Base-by-base conservation (phyloP, 1,140 invertebrate genomes). In the honey bee (Apis mellifera) region DNA sequence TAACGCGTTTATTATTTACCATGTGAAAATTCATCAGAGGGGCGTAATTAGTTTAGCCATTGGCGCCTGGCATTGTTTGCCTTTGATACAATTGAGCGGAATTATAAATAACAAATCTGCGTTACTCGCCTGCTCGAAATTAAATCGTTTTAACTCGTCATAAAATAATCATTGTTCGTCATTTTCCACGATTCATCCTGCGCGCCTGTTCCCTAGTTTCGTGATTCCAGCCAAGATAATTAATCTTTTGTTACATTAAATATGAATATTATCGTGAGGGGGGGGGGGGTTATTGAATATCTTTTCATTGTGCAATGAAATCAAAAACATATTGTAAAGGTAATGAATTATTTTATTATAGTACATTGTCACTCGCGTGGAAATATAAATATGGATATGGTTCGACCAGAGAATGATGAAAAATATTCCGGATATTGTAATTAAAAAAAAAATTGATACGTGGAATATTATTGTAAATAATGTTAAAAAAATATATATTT, bases 41-140 rank as follows among this genome's bases (percentile, higher is more conserved):
- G n/a, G 2, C n/a, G 42, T 48, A 74, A 74, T 74, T 74, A 74
- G 57, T 60, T 60, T 74, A 74, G 72, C 19, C n/a, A 48, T 42
- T 50, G 57, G 42, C 21, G 42, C 42, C 42, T 11, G 12, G 66
- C 42, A 54, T 57, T 72, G 19, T 57, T 62, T 12, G n/a, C 1
- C n/a, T 59, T n/a, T 21, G 57, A 52, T 62, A 5, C 55, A 74
- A 62, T 74, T 60, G 55, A 50, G 32, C 55, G 42, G 26, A 23
- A 74, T 74, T 74, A 74, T 48, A 60, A 60, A 48, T 74, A 59
- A 60, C 32, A 48, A 48, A 62, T 62, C 26, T 15, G 54, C 13
- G 26, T 32, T n/a, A 72, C n/a, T n/a, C 19, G 52, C 21, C 12
- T 52, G 12, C 15, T 21, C 2, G 13, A n/a, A 52, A 69, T 69